These are phyloP conservation scores for Hydropsyche tenuis DNA, from an alignment of 1,140 invertebrate genomes.

Conservation along the genomic window DNA sequence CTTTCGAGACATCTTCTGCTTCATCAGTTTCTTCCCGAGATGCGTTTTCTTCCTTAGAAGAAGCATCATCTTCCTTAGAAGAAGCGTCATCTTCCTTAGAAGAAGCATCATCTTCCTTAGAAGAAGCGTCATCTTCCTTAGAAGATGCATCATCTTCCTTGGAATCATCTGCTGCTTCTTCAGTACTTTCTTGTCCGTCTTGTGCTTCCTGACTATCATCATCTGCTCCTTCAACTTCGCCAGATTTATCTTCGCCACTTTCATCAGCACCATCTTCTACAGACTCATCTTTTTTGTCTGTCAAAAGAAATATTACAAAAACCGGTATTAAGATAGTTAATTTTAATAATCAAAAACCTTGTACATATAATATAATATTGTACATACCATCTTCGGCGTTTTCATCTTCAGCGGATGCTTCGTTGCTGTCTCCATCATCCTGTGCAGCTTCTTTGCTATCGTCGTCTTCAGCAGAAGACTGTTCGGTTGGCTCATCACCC, in stretches of 20 bases:
- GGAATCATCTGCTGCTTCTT: conserved; percentile 49
- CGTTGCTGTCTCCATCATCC: conserved; percentile 49
- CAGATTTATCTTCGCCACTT: conserved; percentile 51
- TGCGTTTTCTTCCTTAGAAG: conserved; percentile 52
- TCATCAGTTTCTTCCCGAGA: conserved; percentile 19
- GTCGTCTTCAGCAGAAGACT: conserved; percentile 53
- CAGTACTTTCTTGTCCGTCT: background rate
- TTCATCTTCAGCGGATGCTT: conserved; percentile 47
- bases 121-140: too few relatives aligned
- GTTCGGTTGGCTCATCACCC: conserved; percentile 46
- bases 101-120: too few relatives aligned
- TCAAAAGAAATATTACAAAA: background rate
- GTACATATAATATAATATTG: background rate
- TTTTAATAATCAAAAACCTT: too few relatives aligned
- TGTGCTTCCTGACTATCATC: conserved; percentile 48
- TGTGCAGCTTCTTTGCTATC: conserved; percentile 57
- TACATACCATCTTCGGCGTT: conserved; percentile 32
- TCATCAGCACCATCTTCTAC: conserved; percentile 41
- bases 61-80: conserved; percentile 53
- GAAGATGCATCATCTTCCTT: conserved; percentile 34
- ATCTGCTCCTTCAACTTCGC: conserved; percentile 54
- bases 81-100: conserved; percentile 44
- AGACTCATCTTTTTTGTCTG: conserved; percentile 17
- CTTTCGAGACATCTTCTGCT: conserved; percentile 39
- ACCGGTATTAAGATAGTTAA: too few relatives aligned